Percentiles rank a stretch among this genome's conserved stretches.
These are phyloP conservation scores for Candoia aspera DNA, from an alignment of 2,113 vertebrate genomes.

Conservation along the genomic window DNA sequence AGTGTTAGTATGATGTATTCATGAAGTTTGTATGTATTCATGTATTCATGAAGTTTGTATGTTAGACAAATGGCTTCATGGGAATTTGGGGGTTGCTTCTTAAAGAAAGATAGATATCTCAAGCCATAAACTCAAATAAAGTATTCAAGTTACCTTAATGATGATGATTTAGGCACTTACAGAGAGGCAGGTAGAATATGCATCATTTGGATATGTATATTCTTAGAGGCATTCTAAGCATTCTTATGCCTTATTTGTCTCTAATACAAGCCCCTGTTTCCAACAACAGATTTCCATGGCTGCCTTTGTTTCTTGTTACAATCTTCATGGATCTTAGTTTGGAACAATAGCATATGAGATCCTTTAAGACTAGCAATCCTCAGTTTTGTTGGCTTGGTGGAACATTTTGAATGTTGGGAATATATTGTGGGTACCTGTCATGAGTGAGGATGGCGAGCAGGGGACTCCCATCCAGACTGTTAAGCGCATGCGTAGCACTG, in stretches of 20 bases:
- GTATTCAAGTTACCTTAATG: neutral
- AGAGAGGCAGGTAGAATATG: neutral
- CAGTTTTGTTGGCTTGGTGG: too few species aligned
- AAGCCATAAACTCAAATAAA: too few species aligned
- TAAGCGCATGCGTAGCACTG: too few species aligned
- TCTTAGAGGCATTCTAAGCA: neutral
- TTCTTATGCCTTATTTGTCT: neutral
- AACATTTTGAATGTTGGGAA: too few species aligned
- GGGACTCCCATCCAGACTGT: too few species aligned
- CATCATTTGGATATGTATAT: too few species aligned
- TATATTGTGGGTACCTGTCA: too few species aligned
- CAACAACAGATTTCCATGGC: neutral
- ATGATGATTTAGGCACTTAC: neutral
- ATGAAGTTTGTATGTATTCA: neutral
- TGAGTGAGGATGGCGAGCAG: too few species aligned
- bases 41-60: too few species aligned
- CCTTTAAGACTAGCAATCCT: too few species aligned
- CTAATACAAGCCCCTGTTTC: neutral
- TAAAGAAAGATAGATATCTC: neutral
- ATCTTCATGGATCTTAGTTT: neutral
- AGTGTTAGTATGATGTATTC: slow-evolving; percentile 13
- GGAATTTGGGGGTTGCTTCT: neutral
- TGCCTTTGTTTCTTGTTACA: neutral
- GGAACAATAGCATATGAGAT: neutral
- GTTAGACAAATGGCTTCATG: neutral